A percentile compares a stretch with the other conserved stretches of the same genome.
Conservation (phyloP, 2,797 vertebrate genomes). For the Alexandromys oeconomus region DNA sequence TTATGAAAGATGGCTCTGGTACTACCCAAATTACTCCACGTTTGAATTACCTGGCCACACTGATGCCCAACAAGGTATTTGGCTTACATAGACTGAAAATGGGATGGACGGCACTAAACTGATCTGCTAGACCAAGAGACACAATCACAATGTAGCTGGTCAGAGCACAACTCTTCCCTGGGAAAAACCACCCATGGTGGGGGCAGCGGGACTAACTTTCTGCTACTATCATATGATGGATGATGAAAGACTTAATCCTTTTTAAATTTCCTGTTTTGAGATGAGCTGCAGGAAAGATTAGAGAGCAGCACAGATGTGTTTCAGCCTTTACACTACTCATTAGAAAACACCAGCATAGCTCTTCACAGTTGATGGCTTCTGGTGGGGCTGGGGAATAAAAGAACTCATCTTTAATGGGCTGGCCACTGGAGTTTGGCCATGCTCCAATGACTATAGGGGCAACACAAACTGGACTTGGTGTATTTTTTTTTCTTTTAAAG, state of each 20-base stretch:
- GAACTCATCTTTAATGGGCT: neutral
- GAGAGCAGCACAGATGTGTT: neutral
- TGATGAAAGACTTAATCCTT: neutral
- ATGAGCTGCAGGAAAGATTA: neutral
- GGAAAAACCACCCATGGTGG: neutral
- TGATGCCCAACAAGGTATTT: neutral
- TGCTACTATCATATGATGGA: neutral
- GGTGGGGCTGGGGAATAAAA: neutral
- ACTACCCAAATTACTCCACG: neutral
- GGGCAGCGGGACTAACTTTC: neutral
- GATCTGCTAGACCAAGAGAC: neutral
- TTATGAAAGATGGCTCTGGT: constrained; percentile 22
- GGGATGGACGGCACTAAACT: neutral
- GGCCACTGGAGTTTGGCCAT: neutral
- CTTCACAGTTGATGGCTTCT: neutral
- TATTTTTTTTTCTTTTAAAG: neutral
- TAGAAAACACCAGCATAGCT: constrained; percentile 3
- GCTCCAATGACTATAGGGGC: neutral
- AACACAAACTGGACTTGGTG: neutral
- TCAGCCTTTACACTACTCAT: neutral
- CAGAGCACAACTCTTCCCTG: neutral
- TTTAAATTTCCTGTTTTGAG: constrained; percentile 42
- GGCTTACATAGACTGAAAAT: constrained; percentile 13
- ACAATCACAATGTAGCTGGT: neutral
- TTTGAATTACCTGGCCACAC: constrained; percentile 5